Base-by-base conservation (phyloP, 1,140 invertebrate genomes). In the Dolichoris vasculosae region DNA sequence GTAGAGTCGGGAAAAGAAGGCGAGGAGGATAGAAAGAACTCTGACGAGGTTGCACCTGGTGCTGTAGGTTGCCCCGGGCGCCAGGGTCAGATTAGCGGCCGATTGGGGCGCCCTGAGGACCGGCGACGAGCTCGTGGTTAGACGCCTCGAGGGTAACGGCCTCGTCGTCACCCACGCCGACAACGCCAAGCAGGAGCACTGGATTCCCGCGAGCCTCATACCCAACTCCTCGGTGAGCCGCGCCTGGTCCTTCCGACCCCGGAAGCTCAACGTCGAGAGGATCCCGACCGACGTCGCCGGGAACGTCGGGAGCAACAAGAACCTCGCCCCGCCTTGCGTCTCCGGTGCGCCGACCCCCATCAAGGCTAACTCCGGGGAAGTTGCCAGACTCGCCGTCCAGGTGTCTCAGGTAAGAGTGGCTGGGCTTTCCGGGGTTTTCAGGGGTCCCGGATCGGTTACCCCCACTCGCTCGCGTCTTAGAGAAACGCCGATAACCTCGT, bases 121-220 rank as follows among this genome's bases (percentile, higher is more conserved):
- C 2, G 94, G 94, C n/a, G 94, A 94, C 71, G 92, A 94, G 32
- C 88, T 94, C 8, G 91, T 93, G 3, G 91, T 94, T 7, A 91
- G 92, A 1, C 91, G 93, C 59, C 89, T 94, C 26, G 94, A 94
- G 69, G 88, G 91, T 83, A 89, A 94, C 86, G 92, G 94, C 85
- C 75, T 94, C 87, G 90, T 93, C 83, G 88, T 94, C 85, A 89
- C 90, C 51, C 89, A 90, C 0, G 88, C 91, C n/a, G 92, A 92
- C 75, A 88, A 89, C 32, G 87, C 89, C 23, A 91, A 90, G 71
- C 93, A 94, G 85, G 94, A 95, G 88, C 94, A 95, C 0, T 96
- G 95, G 95, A 93, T 96, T 67, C 96, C 96, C 2, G 92, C 94
- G 40, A 94, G 95, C 89, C 94, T 96, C 8, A 93, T 96, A 84